phyloP scores from a whole-genome alignment of 35 echinoderm and acorn worm genomes.

The Amphiura filiformis region DNA sequence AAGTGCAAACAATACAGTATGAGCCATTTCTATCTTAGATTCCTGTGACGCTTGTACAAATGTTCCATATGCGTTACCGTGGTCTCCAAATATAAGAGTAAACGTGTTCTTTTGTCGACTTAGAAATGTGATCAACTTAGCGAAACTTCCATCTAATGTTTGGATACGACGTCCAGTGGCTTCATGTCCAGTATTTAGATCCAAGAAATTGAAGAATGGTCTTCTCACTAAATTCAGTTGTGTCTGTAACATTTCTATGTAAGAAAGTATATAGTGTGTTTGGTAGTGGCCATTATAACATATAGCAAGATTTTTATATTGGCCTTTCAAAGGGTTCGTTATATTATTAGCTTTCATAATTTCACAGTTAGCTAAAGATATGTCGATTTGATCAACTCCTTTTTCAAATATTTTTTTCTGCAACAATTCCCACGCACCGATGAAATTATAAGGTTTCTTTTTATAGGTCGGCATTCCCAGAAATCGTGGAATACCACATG shows the following conservation, averaged over 20 bases:
- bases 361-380: constrained; percentile 75
- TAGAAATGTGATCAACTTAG: constrained; percentile 54
- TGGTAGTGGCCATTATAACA: constrained; percentile 83
- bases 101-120: constrained; percentile 52
- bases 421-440: background rate
- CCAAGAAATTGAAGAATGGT: constrained; percentile 66
- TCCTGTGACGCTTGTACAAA: constrained; percentile 57
- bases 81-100: constrained; percentile 74
- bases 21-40: constrained; percentile 75
- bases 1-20: constrained; percentile 68
- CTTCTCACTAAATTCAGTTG: background rate
- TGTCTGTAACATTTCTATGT: constrained; percentile 48
- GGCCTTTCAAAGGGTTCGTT: constrained; percentile 23
- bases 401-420: constrained; percentile 21
- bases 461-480: too few species aligned
- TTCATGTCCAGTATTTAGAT: constrained; percentile 66
- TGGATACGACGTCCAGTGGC: constrained; percentile 56
- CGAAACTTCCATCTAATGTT: constrained; percentile 46
- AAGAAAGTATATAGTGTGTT: constrained; percentile 66
- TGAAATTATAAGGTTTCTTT: too few species aligned
- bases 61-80: constrained; percentile 73
- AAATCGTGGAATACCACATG: constrained; percentile 54
- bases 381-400: constrained; percentile 53
- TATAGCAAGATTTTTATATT: constrained; percentile 34
- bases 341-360: constrained; percentile 59